Base-by-base conservation (phyloP, 2,797 vertebrate species). In the Spondyliosoma cantharus region DNA sequence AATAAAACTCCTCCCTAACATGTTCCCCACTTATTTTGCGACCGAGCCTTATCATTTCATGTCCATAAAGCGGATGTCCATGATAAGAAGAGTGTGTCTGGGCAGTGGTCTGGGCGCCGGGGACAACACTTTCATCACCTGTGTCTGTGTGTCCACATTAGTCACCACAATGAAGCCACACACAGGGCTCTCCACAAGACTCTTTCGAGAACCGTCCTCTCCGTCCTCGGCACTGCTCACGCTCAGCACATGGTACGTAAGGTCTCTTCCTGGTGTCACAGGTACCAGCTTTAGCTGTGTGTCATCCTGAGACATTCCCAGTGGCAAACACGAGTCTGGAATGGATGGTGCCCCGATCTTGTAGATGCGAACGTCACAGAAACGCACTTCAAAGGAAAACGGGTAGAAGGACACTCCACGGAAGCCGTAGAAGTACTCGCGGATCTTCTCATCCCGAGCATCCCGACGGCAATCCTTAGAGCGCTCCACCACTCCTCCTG, bases 41-140 rank as follows among this genome's bases (percentile, higher is more conserved):
- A 62, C 32, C 2, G 19, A 25, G 32, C 42, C 57, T 48, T 0
- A 74, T 89, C 71, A 99, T 82, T 99, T 99, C 53, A 97, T 96
- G 91, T 99, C 98, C 95, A 99, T 98, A 88, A 99, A 99, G 65
- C 98, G 96, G 49, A 99, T 99, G 91, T 99, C 98, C 98, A 99
- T 99, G 88, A 99, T 99, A 58, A 99, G 97, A 60, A 99, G 93
- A 27, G 97, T 97, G 93, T 96, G 96, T 85, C 97, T 96, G 19
- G 98, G 98, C 78, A 99, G 94, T 0, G 98, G 98, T 17, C 98
- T 95, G 0, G 97, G 98, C 0, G 97, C 97, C 0, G 98, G 98
- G 1, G 98, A 98, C 15, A 99, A 94, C 25, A 99, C 97, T 0
- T 98, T 99, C 93, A 99, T 97, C 46, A 97, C 95, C 86, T 99